Evolutionary conservation across 1,140 invertebrate genomes (phyloP).

Genomic region (Sarcophaga bullata): DNA sequence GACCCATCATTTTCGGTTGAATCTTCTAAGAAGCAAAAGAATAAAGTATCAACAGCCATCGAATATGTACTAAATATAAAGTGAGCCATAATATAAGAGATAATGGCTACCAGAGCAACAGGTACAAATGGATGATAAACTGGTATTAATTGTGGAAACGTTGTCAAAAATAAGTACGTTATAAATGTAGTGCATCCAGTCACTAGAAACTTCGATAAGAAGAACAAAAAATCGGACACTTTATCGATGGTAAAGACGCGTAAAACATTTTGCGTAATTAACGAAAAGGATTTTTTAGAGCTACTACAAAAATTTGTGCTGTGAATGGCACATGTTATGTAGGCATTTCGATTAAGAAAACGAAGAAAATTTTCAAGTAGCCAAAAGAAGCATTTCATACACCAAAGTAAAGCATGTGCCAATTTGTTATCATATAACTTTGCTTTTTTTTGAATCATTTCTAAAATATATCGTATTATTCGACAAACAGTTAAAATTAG

Average conservation of each 20-base stretch:
- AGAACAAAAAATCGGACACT: constrained; percentile 91
- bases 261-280: constrained; percentile 89
- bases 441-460: constrained; percentile 86
- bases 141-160: constrained; percentile 68
- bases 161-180: constrained; percentile 70
- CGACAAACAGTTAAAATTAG: constrained; percentile 91
- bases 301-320: constrained; percentile 92
- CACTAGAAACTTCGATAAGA: constrained; percentile 89
- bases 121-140: constrained; percentile 72
- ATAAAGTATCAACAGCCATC: constrained; percentile 95
- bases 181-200: constrained; percentile 76
- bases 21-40: constrained; percentile 97
- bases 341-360: constrained; percentile 91
- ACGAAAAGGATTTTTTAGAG: constrained; percentile 87
- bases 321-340: constrained; percentile 96
- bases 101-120: constrained; percentile 70
- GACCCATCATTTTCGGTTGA: constrained; percentile 95
- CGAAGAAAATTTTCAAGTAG: constrained; percentile 89
- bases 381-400: constrained; percentile 90
- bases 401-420: constrained; percentile 80
- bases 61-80: constrained; percentile 94
- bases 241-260: constrained; percentile 91
- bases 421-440: constrained; percentile 82
- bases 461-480: constrained; percentile 84
- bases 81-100: constrained; percentile 81